Evolutionary conservation across 2,797 vertebrate species (phyloP), one percentile per base, ranked within the genome.

Genomic region (Leuciscus waleckii): DNA sequence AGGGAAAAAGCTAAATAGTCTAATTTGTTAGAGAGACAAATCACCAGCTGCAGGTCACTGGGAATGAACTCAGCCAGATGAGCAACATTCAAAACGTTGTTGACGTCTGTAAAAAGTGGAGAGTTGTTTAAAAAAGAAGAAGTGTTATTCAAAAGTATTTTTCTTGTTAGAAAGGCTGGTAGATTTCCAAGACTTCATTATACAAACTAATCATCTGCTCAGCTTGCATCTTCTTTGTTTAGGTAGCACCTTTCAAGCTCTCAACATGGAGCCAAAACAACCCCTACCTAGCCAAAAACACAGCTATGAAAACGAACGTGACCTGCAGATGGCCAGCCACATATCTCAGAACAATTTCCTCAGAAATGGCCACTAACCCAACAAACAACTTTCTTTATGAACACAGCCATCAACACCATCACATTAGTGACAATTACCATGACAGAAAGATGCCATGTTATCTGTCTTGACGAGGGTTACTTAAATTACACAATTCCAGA

Each of bases 11-110:
- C 61, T 13, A 56, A 71, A 79, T n/a, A 76, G 80, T 54, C 41
- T 85, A 80, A 85, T 87, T 63, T 75, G 82, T 87, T 68, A 81
- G 68, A 67, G 35, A 63, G 70, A 84, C 23, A 65, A 88, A 81
- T 85, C 65, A 79, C 74, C 82, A 85, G 87, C 83, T 85, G 79
- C 69, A 85, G 74, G 77, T 82, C 80, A 87, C 63, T 67, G 76
- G 56, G 71, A 89, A 85, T 76, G 82, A 76, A 58, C 81, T 61
- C 80, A 13, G 35, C 37, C 29, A 87, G 68, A 56, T 70, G 35
- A 74, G 58, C 39, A 87, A 82, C 65, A 87, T 70, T 85, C 16
- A 75, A 68, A 85, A 82, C 41, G 56, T 35, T 83, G 54, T 58
- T 80, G 77, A 85, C 21, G 6, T 63, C 39, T 79, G 51, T 58